Conservation (phyloP, 2,888 invertebrate species). For the Aleiodes alternator region DNA sequence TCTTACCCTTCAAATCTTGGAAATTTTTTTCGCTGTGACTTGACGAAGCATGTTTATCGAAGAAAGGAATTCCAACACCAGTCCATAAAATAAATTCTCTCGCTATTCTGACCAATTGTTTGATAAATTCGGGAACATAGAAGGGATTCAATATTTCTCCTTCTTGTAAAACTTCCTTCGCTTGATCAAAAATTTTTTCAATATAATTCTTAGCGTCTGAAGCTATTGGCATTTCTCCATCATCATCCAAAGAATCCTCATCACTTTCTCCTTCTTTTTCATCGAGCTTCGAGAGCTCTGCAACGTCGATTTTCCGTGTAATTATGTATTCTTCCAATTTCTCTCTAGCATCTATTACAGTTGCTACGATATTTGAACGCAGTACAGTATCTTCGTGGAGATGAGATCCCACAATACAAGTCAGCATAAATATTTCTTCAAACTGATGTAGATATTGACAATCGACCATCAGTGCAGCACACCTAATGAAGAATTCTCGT, state of each 20-base stretch:
- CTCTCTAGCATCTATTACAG: slow-evolving; percentile 37
- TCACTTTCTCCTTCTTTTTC: background rate
- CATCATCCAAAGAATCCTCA: background rate
- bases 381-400: slow-evolving; percentile 39
- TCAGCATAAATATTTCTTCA: slow-evolving; percentile 44
- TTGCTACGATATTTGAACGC: background rate
- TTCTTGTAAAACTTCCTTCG: background rate
- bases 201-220: slow-evolving; percentile 14
- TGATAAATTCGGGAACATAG: background rate
- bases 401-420: slow-evolving; percentile 45
- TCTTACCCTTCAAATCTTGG: background rate
- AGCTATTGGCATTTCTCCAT: background rate
- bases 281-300: background rate
- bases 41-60: slow-evolving; percentile 1
- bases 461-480: slow-evolving; percentile 47
- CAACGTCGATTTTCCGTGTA: background rate
- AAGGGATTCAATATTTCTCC: background rate
- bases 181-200: background rate
- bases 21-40: slow-evolving; percentile 6
- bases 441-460: slow-evolving; percentile 35
- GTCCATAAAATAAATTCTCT: slow-evolving; percentile 27
- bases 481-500: slow-evolving; percentile 45
- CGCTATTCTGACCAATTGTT: background rate
- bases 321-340: slow-evolving; percentile 38
- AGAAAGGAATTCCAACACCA: slow-evolving; percentile 5